Base-by-base conservation (phyloP, 2,113 vertebrate species). In the Galeopterus variegatus region DNA sequence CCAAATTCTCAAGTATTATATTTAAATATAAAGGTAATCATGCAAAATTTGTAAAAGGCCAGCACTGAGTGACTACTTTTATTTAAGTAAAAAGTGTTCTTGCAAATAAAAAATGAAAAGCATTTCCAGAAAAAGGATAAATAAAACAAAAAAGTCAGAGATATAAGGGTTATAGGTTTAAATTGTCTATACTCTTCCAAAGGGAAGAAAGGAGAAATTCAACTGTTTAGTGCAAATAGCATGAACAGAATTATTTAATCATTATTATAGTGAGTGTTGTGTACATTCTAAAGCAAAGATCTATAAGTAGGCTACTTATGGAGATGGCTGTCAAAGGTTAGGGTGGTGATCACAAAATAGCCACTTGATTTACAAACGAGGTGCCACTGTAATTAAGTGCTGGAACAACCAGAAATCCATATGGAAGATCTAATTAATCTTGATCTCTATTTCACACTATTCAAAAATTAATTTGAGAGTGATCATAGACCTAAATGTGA, bases 401-500 rank as follows among this genome's bases (percentile, higher is more conserved):
- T 92, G n/a, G 10, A 62, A 94, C 50, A 97, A 75, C 14, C 41
- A 41, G 58, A 28, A 45, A 85, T 45, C 10, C 84, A 60, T 81
- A 69, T 70, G 52, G 45, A 85, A 94, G 86, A 94, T 48, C 92
- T 10, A 92, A 85, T 89, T 79, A 88, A 77, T 26, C 26, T 75
- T 89, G n/a, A 86, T 36, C 9, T 11, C 90, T 82, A 69, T 70
- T 76, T 96, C 60, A 90, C 31, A 21, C 14, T 48, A 64, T 82
- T 76, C 45, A 76, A 83, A 90, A 86, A 87, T 77, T 94, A 90
- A 69, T 79, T 88, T 95, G 64, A 54, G 41, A 86, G 24, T 62
- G 24, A 86, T 90, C 45, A 70, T 36, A 77, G 36, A 58, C 12
- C 4, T 76, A 76, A 48, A 70, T 83, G 31, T 77, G 41, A 88